Evolutionary conservation across 2,888 invertebrate species (phyloP).

Genomic region (Ophion ellenae): DNA sequence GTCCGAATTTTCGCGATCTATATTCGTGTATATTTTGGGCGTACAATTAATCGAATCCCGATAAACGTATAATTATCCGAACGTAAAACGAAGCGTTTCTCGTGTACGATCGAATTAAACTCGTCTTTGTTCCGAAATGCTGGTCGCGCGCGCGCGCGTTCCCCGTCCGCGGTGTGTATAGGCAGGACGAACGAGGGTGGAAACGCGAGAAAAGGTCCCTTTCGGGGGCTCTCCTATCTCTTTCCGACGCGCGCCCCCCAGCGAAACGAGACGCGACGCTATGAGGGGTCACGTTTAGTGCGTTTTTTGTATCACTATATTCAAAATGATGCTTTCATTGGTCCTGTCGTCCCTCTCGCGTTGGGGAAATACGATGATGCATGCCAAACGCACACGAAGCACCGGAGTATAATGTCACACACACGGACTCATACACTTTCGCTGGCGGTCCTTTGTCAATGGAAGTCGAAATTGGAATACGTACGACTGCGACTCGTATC

Average conservation of each 20-base stretch:
- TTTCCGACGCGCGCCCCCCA: constrained; percentile 1
- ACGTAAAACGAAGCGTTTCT: constrained; percentile 59
- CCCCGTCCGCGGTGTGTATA: constrained; percentile 11
- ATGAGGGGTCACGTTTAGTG: constrained; percentile 22
- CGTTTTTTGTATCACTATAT: constrained; percentile 24
- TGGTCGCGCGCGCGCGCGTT: constrained; percentile 13
- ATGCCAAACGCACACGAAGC: constrained; percentile 40
- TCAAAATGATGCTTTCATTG: constrained; percentile 23
- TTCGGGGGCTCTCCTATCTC: constrained; percentile 48
- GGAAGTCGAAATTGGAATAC: constrained; percentile 51
- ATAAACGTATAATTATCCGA: constrained; percentile 32
- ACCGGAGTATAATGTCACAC: background rate
- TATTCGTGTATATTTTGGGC: background rate
- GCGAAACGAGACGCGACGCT: constrained; percentile 41
- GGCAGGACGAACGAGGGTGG: constrained; percentile 57
- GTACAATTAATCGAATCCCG: background rate
- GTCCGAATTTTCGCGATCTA: background rate
- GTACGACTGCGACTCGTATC: constrained; percentile 31
- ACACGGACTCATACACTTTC: constrained; percentile 16
- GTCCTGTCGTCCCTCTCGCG: constrained; percentile 35
- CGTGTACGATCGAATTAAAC: constrained; percentile 59
- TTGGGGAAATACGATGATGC: constrained; percentile 55
- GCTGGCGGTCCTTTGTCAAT: constrained; percentile 29
- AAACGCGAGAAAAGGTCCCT: constrained; percentile 62
- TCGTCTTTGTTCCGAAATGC: constrained; percentile 64